phyloP scores from a whole-genome alignment of 2,888 invertebrate species.

The Tetranychus truncatus region DNA sequence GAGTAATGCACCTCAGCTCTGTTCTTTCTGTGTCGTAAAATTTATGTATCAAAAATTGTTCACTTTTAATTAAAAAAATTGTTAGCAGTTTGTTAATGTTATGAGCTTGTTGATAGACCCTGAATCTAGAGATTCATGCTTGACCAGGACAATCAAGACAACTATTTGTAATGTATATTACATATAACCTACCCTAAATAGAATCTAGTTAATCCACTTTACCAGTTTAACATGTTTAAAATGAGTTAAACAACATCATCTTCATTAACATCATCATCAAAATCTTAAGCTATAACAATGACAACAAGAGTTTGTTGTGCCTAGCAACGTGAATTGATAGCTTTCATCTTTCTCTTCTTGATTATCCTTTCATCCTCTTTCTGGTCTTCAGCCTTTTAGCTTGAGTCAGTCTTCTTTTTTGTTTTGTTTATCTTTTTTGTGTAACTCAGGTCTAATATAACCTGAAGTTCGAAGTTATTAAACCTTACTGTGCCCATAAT shows the following conservation, averaged over 20 bases:
- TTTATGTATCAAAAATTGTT: no score
- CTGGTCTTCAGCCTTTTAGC: not conserved
- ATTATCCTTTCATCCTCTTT: not conserved
- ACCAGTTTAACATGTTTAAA: not conserved
- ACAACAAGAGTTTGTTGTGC: not conserved
- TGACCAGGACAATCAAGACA: not conserved
- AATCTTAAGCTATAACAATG: not conserved
- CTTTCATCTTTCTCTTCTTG: not conserved
- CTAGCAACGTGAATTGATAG: not conserved
- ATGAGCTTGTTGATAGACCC: not conserved
- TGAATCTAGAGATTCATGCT: not conserved
- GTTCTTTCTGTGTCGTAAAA: no score
- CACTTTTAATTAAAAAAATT: no score
- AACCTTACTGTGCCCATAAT: not conserved
- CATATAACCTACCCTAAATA: not conserved
- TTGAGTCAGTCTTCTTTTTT: not conserved
- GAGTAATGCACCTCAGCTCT: no score
- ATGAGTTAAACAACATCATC: not conserved
- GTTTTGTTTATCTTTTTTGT: not conserved
- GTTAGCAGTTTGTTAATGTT: no score
- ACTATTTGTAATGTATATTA: not conserved
- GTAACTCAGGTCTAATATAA: no score
- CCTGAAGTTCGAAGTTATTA: not conserved
- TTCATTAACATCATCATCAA: not conserved
- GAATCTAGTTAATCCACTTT: not conserved